Percentiles rank a stretch among this genome's conserved stretches.
These are phyloP conservation scores for Eupithecia centaureata DNA, from an alignment of 2,888 invertebrate species.

Conservation along the genomic window DNA sequence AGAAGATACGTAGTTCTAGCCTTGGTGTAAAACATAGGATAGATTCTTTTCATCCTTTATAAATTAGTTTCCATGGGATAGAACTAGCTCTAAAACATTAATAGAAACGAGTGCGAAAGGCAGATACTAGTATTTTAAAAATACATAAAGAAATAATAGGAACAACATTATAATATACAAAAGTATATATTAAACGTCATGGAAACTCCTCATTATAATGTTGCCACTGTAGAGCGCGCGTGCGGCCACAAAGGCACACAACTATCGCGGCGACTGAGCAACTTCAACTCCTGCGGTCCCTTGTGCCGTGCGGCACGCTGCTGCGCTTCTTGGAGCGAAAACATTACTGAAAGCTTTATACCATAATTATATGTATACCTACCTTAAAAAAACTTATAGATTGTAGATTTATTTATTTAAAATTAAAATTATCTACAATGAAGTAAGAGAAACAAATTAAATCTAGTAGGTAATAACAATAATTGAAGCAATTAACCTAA, in stretches of 20 bases:
- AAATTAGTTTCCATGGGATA: too few relatives aligned
- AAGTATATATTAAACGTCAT: not conserved
- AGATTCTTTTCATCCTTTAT: too few relatives aligned
- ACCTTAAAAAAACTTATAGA: not conserved
- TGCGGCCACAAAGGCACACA: conserved; percentile 62
- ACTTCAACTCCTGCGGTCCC: conserved; percentile 48
- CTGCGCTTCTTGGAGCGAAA: conserved; percentile 9
- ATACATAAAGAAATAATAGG: not conserved
- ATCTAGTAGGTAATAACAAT: too few relatives aligned
- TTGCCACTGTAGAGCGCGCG: conserved; percentile 49
- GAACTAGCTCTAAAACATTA: too few relatives aligned
- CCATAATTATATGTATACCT: not conserved
- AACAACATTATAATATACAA: not conserved
- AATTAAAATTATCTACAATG: too few relatives aligned
- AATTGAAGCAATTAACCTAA: too few relatives aligned
- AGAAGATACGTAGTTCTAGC: too few relatives aligned
- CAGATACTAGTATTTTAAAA: too few relatives aligned
- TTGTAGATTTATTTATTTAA: too few relatives aligned
- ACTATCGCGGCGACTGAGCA: conserved; percentile 55
- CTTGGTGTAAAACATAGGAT: too few relatives aligned
- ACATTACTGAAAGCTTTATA: not conserved
- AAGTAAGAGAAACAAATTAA: too few relatives aligned
- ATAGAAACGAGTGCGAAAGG: too few relatives aligned
- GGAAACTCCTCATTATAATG: conserved; percentile 6
- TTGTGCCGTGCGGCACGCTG: conserved; percentile 20